phyloP scores from a whole-genome alignment of 2,113 vertebrate species.

The Ahaetulla prasina region DNA sequence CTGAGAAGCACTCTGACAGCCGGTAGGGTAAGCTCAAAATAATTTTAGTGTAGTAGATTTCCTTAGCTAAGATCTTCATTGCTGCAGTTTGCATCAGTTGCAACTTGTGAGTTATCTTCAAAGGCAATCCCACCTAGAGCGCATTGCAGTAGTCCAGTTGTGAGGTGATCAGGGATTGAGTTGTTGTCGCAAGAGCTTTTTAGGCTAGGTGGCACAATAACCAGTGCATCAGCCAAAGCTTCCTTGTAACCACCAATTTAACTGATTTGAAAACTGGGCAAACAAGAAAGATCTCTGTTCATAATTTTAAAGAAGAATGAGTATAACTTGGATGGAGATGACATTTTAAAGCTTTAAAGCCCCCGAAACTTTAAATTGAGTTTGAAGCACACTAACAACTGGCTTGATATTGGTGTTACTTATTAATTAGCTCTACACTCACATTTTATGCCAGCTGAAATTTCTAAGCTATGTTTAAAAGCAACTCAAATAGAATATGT shows the following conservation, averaged over 20 bases:
- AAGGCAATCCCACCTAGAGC: neutral
- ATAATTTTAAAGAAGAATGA: neutral
- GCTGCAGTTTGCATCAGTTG: neutral
- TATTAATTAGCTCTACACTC: neutral
- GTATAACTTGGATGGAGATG: neutral
- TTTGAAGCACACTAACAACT: neutral
- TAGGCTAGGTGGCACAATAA: neutral
- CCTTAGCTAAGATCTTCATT: neutral
- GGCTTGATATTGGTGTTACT: no score
- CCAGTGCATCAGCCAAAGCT: neutral
- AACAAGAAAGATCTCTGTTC: neutral
- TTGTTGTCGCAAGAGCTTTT: neutral
- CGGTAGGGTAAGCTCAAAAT: neutral
- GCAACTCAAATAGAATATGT: neutral
- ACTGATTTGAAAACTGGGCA: neutral
- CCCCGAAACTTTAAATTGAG: neutral
- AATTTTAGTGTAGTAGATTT: neutral
- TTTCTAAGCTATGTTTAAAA: neutral
- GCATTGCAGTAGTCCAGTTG: neutral
- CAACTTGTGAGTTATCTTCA: neutral
- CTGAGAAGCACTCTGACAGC: neutral
- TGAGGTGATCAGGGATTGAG: neutral
- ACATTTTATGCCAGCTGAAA: neutral
- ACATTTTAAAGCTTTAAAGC: neutral
- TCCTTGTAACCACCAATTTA: neutral